These are phyloP conservation scores for Parauchenoglanis ngamensis DNA, from an alignment of 2,797 vertebrate species.

Conservation along the genomic window DNA sequence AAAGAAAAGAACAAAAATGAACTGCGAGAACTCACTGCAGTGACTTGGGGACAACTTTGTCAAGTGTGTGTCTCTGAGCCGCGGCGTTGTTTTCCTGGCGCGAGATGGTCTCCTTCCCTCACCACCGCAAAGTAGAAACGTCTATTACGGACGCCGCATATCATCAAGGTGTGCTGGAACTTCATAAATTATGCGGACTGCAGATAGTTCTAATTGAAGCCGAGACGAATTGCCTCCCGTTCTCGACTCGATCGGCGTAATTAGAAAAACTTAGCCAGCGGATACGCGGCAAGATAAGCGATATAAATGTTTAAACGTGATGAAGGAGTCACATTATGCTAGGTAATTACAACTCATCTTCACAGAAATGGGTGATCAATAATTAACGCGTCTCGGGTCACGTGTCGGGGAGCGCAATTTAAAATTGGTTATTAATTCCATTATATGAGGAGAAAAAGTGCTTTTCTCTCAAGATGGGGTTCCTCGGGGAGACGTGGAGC, in stretches of 20 bases:
- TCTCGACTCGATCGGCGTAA: slow-evolving; percentile 70
- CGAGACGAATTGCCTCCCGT: slow-evolving; percentile 63
- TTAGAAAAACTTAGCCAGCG: slow-evolving; percentile 69
- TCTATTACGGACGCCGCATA: slow-evolving; percentile 43
- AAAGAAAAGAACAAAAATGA: background rate
- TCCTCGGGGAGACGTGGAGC: slow-evolving; percentile 50
- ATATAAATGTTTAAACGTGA: slow-evolving; percentile 79
- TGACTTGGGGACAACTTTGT: background rate
- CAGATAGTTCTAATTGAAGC: slow-evolving; percentile 65
- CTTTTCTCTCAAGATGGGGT: slow-evolving; percentile 41
- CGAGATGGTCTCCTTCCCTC: slow-evolving; percentile 13
- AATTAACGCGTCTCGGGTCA: slow-evolving; percentile 70
- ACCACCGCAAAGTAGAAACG: slow-evolving; percentile 35
- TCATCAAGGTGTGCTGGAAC: slow-evolving; percentile 53
- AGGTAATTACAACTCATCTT: slow-evolving; percentile 72
- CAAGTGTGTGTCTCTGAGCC: background rate
- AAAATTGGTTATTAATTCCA: slow-evolving; percentile 68
- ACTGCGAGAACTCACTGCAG: background rate
- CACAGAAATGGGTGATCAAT: slow-evolving; percentile 71
- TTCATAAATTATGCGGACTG: slow-evolving; percentile 62
- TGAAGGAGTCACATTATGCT: slow-evolving; percentile 73
- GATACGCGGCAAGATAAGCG: slow-evolving; percentile 71
- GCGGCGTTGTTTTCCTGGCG: background rate
- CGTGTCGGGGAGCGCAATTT: slow-evolving; percentile 62
- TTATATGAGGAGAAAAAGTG: slow-evolving; percentile 47